These are phyloP conservation scores for Smittia aterrima DNA, from an alignment of 2,888 invertebrate species.

Conservation along the genomic window DNA sequence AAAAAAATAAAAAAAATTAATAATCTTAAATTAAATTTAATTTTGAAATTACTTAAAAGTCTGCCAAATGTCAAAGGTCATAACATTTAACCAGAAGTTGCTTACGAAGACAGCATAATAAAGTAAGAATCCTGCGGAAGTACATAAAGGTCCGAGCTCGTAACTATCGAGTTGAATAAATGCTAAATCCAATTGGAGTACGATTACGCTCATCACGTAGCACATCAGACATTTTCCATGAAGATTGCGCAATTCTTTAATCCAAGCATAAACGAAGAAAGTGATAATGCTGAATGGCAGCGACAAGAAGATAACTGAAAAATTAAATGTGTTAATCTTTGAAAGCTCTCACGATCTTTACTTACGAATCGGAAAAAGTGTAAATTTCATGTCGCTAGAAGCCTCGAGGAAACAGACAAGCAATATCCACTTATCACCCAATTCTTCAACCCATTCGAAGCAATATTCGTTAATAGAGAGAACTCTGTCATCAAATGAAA, in stretches of 20 bases:
- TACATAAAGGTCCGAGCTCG: neutral
- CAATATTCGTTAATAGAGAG: neutral
- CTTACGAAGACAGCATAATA: neutral
- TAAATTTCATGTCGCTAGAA: neutral
- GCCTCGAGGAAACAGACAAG: neutral
- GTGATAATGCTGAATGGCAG: neutral
- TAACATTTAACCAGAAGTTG: neutral
- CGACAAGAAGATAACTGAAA: neutral
- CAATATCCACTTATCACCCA: neutral
- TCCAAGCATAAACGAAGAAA: neutral
- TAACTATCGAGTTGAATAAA: neutral
- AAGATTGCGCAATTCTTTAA: neutral
- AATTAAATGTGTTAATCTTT: neutral
- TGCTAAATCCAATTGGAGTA: neutral
- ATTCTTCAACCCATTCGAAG: neutral
- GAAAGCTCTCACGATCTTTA: neutral
- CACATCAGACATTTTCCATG: conserved; percentile 19
- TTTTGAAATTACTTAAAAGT: neutral
- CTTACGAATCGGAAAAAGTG: neutral
- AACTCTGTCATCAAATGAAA: too few relatives aligned
- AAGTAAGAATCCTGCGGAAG: neutral
- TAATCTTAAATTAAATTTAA: neutral
- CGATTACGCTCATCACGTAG: neutral
- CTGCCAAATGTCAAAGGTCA: neutral
- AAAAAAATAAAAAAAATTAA: neutral